These are phyloP conservation scores for Charanyca ferruginea DNA, from an alignment of 2,888 invertebrate species.

Conservation along the genomic window DNA sequence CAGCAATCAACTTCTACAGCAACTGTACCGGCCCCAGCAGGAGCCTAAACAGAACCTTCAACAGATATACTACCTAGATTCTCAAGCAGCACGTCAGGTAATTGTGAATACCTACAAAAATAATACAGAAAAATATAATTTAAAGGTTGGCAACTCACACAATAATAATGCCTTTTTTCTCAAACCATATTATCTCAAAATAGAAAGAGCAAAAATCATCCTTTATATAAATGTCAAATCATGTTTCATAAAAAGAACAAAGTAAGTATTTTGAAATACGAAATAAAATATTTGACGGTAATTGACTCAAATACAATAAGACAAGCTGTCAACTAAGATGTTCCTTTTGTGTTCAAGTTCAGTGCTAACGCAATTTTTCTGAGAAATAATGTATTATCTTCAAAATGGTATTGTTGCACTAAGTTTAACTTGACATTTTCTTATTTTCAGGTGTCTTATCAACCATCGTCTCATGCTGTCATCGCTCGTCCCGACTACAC, in stretches of 20 bases:
- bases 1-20: constrained; percentile 80
- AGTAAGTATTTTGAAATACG: constrained; percentile 36
- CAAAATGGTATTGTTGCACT: not conserved
- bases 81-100: constrained; percentile 82
- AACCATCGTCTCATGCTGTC: constrained; percentile 84
- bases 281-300: constrained; percentile 13
- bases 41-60: constrained; percentile 84
- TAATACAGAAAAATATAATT: too few relatives aligned
- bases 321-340: constrained; percentile 26
- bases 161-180: not conserved
- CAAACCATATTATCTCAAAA: not conserved
- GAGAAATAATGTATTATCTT: constrained; percentile 6
- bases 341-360: constrained; percentile 14
- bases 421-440: not conserved
- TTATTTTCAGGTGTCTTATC: constrained; percentile 77
- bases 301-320: constrained; percentile 29
- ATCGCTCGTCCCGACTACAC: constrained; percentile 85
- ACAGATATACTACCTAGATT: constrained; percentile 84
- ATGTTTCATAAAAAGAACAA: not conserved
- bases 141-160: not conserved
- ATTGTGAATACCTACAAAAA: not conserved
- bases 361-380: constrained; percentile 1
- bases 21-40: constrained; percentile 80
- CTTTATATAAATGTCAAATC: constrained; percentile 1
- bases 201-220: not conserved